These are phyloP conservation scores for Lasioglossum marginatum DNA, from an alignment of 2,888 invertebrate species.

Conservation along the genomic window DNA sequence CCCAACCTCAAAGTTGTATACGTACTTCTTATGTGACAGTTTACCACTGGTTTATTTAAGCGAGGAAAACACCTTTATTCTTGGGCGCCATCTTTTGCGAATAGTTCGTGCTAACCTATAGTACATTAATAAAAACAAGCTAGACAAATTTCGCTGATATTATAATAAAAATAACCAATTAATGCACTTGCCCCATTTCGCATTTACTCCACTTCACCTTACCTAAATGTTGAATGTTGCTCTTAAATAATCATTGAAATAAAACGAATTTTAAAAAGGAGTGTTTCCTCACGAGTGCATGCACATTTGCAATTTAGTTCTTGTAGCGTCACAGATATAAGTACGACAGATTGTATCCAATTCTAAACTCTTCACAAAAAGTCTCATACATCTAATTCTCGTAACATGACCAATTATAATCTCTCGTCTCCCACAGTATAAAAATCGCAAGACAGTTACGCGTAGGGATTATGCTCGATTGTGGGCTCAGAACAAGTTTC, in stretches of 20 bases:
- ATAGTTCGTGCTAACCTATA: no score
- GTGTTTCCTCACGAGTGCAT: background rate
- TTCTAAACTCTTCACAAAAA: background rate
- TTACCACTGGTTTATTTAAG: no score
- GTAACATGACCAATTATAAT: slow-evolving; percentile 1
- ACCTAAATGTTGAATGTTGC: no score
- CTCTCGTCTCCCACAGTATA: background rate
- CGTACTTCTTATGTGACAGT: no score
- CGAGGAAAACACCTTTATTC: no score
- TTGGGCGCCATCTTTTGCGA: no score
- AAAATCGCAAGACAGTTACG: background rate
- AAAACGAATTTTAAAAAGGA: background rate
- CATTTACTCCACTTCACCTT: no score
- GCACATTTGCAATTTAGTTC: background rate
- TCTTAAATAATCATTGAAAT: background rate
- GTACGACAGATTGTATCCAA: background rate
- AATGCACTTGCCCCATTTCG: no score
- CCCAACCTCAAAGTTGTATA: no score
- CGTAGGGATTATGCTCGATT: background rate
- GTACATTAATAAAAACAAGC: no score
- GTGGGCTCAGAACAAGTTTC: background rate
- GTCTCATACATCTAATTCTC: background rate
- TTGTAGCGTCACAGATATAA: background rate
- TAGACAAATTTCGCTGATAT: no score
- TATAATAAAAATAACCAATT: no score